Conservation (phyloP, 2,888 invertebrate species). For the Trimorus sp. region DNA sequence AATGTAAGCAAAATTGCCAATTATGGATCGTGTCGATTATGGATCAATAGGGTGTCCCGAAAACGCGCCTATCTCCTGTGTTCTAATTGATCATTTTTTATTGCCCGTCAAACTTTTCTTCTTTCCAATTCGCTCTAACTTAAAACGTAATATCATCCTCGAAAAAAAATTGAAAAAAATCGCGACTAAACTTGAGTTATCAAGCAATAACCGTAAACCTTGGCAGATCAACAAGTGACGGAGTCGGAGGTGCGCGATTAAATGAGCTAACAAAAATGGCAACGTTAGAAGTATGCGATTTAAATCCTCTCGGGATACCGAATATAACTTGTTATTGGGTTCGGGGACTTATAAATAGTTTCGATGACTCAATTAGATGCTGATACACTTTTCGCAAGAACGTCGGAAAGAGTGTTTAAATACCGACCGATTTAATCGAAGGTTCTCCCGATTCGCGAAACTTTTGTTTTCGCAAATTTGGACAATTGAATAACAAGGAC, state of each 20-base stretch:
- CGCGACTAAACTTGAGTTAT: background rate
- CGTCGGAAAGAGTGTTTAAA: conserved; percentile 1
- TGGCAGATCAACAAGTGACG: conserved; percentile 23
- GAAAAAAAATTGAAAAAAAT: background rate
- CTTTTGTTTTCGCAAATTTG: background rate
- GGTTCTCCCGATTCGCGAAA: no score
- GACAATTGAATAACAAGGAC: no score
- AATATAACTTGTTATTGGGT: conserved; percentile 48
- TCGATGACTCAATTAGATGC: conserved; percentile 47
- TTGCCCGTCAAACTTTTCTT: no score
- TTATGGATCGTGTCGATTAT: no score
- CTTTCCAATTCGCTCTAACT: no score
- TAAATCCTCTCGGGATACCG: conserved; percentile 19
- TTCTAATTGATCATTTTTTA: no score
- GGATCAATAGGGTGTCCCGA: no score
- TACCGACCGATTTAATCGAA: conserved; percentile 36
- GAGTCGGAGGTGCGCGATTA: conserved; percentile 8
- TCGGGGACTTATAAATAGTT: conserved; percentile 36
- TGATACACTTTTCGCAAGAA: conserved; percentile 34
- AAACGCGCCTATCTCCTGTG: no score
- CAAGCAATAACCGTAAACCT: conserved; percentile 4
- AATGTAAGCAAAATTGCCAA: no score
- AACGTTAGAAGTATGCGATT: background rate
- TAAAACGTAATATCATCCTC: no score
- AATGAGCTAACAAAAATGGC: conserved; percentile 9